Percentiles rank a stretch among this genome's conserved stretches.
Conservation (phyloP, 1,140 invertebrate species). For the Diabrotica undecimpunctata region DNA sequence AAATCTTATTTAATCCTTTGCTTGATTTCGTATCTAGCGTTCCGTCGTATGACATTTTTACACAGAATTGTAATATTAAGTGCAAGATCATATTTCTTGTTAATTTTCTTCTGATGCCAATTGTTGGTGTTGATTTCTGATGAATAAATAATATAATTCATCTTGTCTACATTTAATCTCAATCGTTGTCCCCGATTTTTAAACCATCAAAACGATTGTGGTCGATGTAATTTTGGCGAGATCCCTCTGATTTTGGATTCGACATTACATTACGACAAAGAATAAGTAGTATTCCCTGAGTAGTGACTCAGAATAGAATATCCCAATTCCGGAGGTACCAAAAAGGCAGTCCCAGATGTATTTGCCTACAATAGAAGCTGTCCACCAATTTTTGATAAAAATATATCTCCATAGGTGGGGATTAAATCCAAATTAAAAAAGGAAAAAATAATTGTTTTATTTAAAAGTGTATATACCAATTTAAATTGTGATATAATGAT, state of each 20-base stretch:
- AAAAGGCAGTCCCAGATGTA: constrained; percentile 84
- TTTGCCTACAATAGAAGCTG: constrained; percentile 88
- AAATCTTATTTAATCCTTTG: too few relatives aligned
- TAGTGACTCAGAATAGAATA: constrained; percentile 73
- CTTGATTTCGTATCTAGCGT: too few relatives aligned
- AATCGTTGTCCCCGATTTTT: constrained; percentile 61
- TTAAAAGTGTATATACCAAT: constrained; percentile 39
- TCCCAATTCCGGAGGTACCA: constrained; percentile 97
- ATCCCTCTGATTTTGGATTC: constrained; percentile 36
- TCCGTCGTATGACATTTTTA: too few relatives aligned
- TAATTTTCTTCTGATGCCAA: too few relatives aligned
- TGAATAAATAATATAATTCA: too few relatives aligned
- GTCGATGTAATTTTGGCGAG: constrained; percentile 29
- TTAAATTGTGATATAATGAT: constrained; percentile 36
- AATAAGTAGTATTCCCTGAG: constrained; percentile 66
- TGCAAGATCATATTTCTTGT: too few relatives aligned
- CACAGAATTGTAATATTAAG: too few relatives aligned
- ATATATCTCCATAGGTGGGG: constrained; percentile 70
- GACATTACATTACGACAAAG: constrained; percentile 55
- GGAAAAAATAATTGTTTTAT: constrained; percentile 50
- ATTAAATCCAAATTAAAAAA: constrained; percentile 50
- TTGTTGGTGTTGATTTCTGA: too few relatives aligned
- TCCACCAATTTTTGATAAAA: constrained; percentile 88
- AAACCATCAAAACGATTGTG: constrained; percentile 65
- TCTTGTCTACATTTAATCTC: too few relatives aligned